Conservation (phyloP, 2,888 invertebrate species). For the Theretra japonica region DNA sequence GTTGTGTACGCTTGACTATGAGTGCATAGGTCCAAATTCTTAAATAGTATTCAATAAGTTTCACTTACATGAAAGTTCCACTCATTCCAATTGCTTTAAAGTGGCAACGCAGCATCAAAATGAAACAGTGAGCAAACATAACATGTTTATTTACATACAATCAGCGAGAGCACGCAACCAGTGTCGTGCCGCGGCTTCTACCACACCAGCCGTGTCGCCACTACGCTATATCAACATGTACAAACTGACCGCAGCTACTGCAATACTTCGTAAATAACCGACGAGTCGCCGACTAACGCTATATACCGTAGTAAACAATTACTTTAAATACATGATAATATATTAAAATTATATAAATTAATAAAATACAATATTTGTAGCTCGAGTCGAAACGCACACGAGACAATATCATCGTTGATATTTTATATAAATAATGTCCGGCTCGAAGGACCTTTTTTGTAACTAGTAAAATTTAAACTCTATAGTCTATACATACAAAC, state of each 20-base stretch:
- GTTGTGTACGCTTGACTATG: no score
- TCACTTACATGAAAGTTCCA: background rate
- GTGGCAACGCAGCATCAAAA: background rate
- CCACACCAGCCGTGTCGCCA: background rate
- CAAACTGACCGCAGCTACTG: background rate
- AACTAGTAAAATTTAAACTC: slow-evolving; percentile 1
- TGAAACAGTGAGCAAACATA: slow-evolving; percentile 51
- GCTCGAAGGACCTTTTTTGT: background rate
- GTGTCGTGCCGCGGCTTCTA: background rate
- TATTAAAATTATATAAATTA: slow-evolving; percentile 19
- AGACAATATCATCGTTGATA: background rate
- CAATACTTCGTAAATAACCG: no score
- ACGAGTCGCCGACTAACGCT: no score
- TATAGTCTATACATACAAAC: slow-evolving; percentile 17
- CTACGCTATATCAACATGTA: slow-evolving; percentile 11
- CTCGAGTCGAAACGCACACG: background rate
- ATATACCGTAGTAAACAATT: background rate
- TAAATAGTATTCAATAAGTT: background rate
- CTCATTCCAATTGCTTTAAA: background rate
- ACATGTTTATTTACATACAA: slow-evolving; percentile 67
- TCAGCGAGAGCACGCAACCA: background rate
- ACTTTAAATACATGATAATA: background rate
- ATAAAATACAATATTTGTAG: slow-evolving; percentile 5
- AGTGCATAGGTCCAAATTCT: no score
- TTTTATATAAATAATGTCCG: slow-evolving; percentile 8